Evolutionary conservation across 2,113 vertebrate species (phyloP).

Genomic region (Shinisaurus crocodilurus): DNA sequence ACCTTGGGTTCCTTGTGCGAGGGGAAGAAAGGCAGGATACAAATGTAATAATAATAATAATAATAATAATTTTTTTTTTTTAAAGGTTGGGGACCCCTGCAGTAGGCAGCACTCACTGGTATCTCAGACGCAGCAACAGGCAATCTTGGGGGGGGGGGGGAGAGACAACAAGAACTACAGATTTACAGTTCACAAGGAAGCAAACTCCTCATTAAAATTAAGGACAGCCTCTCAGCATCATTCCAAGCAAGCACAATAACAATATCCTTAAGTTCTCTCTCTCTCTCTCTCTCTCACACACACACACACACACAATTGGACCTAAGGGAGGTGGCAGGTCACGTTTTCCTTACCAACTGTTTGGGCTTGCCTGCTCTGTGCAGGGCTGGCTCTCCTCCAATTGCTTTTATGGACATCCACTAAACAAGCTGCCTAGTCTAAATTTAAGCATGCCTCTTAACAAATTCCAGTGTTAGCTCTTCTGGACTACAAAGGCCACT

Average conservation of each 20-base stretch:
- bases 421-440: not conserved
- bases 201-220: not conserved
- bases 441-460: not conserved
- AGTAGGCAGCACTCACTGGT: not conserved
- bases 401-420: not conserved
- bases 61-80: too few species aligned
- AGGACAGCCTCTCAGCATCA: not conserved
- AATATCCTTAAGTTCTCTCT: too few species aligned
- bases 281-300: not conserved
- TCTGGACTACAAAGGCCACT: not conserved
- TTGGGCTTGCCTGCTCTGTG: not conserved
- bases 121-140: not conserved
- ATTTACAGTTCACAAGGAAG: not conserved
- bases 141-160: not conserved
- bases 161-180: not conserved
- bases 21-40: too few species aligned
- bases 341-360: not conserved
- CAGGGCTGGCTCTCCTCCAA: not conserved
- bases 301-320: not conserved
- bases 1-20: too few species aligned
- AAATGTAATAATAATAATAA: too few species aligned
- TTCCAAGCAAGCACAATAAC: too few species aligned
- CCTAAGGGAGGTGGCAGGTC: not conserved
- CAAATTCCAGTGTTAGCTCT: not conserved
- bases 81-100: too few species aligned